Base-by-base conservation (phyloP, 2,113 vertebrate genomes). In the Nycticorax nycticorax region DNA sequence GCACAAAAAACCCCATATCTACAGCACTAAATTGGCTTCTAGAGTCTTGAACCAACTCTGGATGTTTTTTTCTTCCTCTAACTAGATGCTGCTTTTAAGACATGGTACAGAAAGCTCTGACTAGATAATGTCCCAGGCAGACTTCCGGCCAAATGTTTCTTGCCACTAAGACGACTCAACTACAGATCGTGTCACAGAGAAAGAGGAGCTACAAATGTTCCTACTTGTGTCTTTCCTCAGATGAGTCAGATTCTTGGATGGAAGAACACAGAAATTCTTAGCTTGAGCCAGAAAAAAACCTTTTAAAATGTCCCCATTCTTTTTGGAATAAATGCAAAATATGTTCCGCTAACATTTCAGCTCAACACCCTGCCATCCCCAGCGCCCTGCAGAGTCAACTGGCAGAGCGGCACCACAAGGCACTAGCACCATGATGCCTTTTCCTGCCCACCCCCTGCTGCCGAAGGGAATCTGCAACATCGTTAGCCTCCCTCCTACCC, bases 171-270 rank as follows among this genome's bases (percentile, higher is more conserved):
- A 60, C 52, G n/a, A 30, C 47, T 93, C 52, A 84, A 11, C 52
- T 72, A 50, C 62, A 91, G 64, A 85, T 75, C 6, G 3, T 91
- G 45, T 56, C 48, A 67, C 47, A 92, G 62, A 82, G 77, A 82
- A 87, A 76, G 56, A 81, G 56, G 43, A 75, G 12, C n/a, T 78
- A 53, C 77, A 73, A 93, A 64, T 89, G 48, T 79, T 95, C 53
- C 66, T 90, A 17, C 57, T 85, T 53, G 52, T 62, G 47, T 62
- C 78, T 82, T 89, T 96, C 69, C 47, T 45, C 57, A 79, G 66
- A 76, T 76, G 48, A 93, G 67, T 89, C 93, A 91, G 62, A 89
- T 92, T 85, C 57, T 75, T 93, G 56, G 56, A n/a, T 77, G 83
- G 64, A 88, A 72, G 75, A 94, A 30, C 13, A 15, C 74, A 88